Evolutionary conservation across 2,113 vertebrate species (phyloP).

Genomic region (Gadus chalcogrammus): DNA sequence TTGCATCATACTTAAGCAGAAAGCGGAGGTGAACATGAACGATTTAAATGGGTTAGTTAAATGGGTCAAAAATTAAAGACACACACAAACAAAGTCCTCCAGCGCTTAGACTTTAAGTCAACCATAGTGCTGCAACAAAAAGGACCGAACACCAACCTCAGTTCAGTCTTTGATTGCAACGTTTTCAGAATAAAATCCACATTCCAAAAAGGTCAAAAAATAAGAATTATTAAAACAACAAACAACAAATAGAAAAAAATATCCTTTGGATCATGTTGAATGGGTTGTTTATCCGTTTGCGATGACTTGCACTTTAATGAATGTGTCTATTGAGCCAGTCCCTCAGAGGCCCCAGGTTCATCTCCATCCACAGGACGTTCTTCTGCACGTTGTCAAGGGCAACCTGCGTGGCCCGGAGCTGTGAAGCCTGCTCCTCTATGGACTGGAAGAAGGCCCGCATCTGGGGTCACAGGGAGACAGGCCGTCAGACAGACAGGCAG

Average conservation of each 20-base stretch:
- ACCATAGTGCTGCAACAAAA: too few species aligned
- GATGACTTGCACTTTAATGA: too few species aligned
- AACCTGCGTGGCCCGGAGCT: constrained; percentile 68
- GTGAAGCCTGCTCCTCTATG: constrained; percentile 68
- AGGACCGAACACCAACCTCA: too few species aligned
- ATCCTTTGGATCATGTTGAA: background rate
- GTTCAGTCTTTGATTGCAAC: too few species aligned
- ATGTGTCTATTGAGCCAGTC: constrained; percentile 62
- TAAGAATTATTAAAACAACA: background rate
- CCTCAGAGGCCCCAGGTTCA: constrained; percentile 68
- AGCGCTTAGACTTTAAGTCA: too few species aligned
- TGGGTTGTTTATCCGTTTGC: constrained; percentile 33
- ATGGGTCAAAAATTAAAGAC: too few species aligned
- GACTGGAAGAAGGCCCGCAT: constrained; percentile 74
- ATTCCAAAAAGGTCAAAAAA: background rate
- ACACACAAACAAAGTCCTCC: too few species aligned
- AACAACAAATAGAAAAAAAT: background rate
- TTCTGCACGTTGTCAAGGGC: constrained; percentile 74
- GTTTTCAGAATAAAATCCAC: too few species aligned
- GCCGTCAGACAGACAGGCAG: too few species aligned
- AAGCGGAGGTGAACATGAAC: too few species aligned
- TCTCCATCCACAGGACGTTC: constrained; percentile 74
- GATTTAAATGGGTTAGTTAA: too few species aligned
- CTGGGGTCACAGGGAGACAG: constrained; percentile 45
- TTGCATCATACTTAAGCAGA: too few species aligned